Percentiles rank a stretch among this genome's conserved stretches.
These are phyloP conservation scores for Amitus sp. DNA, from an alignment of 2,888 invertebrate genomes.

Conservation along the genomic window DNA sequence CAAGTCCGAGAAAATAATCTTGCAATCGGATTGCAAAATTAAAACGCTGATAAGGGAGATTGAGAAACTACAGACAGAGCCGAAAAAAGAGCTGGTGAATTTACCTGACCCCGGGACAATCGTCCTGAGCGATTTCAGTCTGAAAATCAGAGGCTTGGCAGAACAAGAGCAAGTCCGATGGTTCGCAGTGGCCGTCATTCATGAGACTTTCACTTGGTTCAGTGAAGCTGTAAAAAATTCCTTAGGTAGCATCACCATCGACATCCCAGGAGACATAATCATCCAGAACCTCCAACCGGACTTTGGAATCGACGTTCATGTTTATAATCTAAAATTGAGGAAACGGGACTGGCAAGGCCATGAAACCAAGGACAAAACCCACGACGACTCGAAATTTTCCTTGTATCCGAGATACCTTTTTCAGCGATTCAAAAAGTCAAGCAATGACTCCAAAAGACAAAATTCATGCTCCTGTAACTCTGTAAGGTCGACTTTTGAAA, in stretches of 20 bases:
- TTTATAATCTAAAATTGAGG: conserved; percentile 65
- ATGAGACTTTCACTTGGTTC: conserved; percentile 54
- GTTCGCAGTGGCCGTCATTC: conserved; percentile 57
- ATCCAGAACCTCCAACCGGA: conserved; percentile 53
- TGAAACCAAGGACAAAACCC: conserved; percentile 57
- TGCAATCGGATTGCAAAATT: conserved; percentile 46
- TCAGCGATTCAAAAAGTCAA: background rate
- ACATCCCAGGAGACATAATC: no score
- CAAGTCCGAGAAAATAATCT: conserved; percentile 63
- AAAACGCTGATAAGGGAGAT: conserved; percentile 25
- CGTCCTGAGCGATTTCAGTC: conserved; percentile 35
- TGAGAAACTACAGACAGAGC: background rate
- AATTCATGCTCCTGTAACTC: no score
- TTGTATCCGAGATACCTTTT: conserved; percentile 23
- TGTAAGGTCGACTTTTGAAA: conserved; percentile 46
- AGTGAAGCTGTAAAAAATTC: conserved; percentile 48
- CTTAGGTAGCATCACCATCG: conserved; percentile 46
- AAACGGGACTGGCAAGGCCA: conserved; percentile 51
- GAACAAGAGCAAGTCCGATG: conserved; percentile 48
- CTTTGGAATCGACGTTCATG: conserved; percentile 64
- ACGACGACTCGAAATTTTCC: conserved; percentile 44
- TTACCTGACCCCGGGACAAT: conserved; percentile 6
- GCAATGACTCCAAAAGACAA: background rate
- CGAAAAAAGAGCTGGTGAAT: background rate
- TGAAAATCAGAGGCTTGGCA: conserved; percentile 41